Percentiles rank a stretch among this genome's conserved stretches.
These are phyloP conservation scores for Datnioides undecimradiatus DNA, from an alignment of 2,113 vertebrate species.

Conservation along the genomic window DNA sequence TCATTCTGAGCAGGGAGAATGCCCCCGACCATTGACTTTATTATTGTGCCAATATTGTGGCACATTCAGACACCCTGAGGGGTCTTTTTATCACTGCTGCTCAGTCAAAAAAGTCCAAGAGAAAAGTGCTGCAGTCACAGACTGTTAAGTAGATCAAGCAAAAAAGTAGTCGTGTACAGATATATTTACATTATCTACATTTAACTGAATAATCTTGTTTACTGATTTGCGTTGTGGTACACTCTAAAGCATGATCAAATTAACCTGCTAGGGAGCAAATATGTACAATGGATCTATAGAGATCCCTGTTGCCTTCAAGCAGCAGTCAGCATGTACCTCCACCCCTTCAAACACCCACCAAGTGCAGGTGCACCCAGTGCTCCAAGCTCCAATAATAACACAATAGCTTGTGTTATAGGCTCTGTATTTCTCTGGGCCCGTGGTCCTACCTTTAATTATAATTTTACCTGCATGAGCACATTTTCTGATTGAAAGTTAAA, in stretches of 20 bases:
- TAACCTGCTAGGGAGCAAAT: background rate
- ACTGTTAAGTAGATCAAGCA: background rate
- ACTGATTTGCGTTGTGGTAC: background rate
- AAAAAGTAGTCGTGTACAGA: background rate
- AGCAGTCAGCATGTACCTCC: background rate
- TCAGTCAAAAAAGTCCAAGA: slow-evolving; percentile 21
- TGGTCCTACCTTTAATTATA: slow-evolving; percentile 27
- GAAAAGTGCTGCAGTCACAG: background rate
- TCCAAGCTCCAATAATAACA: slow-evolving; percentile 13
- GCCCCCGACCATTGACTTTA: slow-evolving; percentile 28
- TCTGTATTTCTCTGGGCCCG: background rate
- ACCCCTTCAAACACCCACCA: background rate
- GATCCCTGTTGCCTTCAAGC: background rate
- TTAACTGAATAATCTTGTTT: background rate
- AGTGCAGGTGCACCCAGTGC: background rate
- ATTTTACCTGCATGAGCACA: slow-evolving; percentile 31
- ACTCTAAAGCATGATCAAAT: background rate
- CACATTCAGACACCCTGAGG: slow-evolving; percentile 37
- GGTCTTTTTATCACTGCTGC: slow-evolving; percentile 20
- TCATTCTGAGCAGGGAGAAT: slow-evolving; percentile 13
- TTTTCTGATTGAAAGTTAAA: slow-evolving; percentile 38
- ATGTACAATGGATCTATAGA: background rate
- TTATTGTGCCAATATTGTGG: slow-evolving; percentile 46
- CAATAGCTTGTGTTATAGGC: background rate
- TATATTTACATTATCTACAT: background rate